Conservation (phyloP, 37 sponge, comb jelly and placozoan genomes). For the Amphimedon queenslandica region DNA sequence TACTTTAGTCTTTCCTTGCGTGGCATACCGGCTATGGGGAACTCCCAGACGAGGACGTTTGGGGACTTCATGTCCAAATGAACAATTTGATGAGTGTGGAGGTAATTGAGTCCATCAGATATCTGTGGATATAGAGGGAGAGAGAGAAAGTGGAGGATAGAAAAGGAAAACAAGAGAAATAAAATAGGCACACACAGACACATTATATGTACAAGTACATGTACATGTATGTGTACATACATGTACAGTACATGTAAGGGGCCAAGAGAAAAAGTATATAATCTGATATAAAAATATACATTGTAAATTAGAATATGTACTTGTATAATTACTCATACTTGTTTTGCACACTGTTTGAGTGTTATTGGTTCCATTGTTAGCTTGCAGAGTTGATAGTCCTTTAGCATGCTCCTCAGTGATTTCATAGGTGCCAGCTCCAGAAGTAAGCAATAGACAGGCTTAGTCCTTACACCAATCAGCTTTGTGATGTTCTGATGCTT, state of each 20-base stretch:
- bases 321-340: constrained; percentile 29
- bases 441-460: constrained; percentile 53
- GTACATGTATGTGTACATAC: too few species aligned
- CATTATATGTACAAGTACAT: too few species aligned
- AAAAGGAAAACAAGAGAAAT: not conserved
- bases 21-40: constrained; percentile 37
- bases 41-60: constrained; percentile 86
- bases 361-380: constrained; percentile 58
- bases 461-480: constrained; percentile 46
- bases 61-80: constrained; percentile 88
- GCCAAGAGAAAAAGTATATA: not conserved
- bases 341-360: constrained; percentile 39
- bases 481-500: constrained; percentile 49
- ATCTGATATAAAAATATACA: not conserved
- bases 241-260: not conserved
- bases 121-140: constrained; percentile 63
- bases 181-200: not conserved
- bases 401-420: constrained; percentile 49
- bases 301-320: not conserved
- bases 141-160: too few species aligned
- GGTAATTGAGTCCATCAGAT: constrained; percentile 71
- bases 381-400: constrained; percentile 46
- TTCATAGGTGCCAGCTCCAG: constrained; percentile 83
- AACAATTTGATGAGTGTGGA: constrained; percentile 70
- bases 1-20: constrained; percentile 17